phyloP scores from a whole-genome alignment of 2,113 vertebrate genomes.

The Alaudala cheleensis region DNA sequence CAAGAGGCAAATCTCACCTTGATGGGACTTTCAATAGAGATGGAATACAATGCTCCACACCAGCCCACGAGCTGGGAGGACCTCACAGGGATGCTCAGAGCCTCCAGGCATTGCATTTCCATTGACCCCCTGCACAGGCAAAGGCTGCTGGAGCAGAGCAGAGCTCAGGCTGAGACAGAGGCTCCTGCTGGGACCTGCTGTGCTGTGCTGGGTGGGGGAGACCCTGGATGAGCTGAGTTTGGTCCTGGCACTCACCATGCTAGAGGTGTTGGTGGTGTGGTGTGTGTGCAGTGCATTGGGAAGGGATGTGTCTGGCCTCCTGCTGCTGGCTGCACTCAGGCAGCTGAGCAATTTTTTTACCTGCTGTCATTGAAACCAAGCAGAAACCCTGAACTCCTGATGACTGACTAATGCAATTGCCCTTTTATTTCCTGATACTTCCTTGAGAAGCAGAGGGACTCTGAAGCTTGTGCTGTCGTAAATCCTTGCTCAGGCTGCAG shows the following conservation, averaged over 20 bases:
- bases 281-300: fast-evolving
- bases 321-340: not conserved
- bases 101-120: not conserved
- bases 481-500: conserved; percentile 7
- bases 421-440: conserved; percentile 49
- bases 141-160: not conserved
- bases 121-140: not conserved
- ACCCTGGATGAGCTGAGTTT: not conserved
- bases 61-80: fast-evolving
- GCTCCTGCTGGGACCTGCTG: not conserved
- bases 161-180: not conserved
- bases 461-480: not conserved
- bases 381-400: conserved; percentile 24
- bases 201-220: not conserved
- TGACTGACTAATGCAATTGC: conserved; percentile 56
- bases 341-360: not conserved
- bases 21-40: not conserved
- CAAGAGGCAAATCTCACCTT: not conserved
- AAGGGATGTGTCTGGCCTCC: not conserved
- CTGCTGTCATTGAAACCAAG: conserved; percentile 36
- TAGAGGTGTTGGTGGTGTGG: not conserved
- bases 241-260: not conserved
- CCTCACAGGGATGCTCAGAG: fast-evolving
- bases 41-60: not conserved
- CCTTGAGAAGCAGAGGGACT: conserved; percentile 29